Evolutionary conservation across 2,888 invertebrate species (phyloP), one percentile per base, ranked within the genome.

Genomic region (Andrena praecox): DNA sequence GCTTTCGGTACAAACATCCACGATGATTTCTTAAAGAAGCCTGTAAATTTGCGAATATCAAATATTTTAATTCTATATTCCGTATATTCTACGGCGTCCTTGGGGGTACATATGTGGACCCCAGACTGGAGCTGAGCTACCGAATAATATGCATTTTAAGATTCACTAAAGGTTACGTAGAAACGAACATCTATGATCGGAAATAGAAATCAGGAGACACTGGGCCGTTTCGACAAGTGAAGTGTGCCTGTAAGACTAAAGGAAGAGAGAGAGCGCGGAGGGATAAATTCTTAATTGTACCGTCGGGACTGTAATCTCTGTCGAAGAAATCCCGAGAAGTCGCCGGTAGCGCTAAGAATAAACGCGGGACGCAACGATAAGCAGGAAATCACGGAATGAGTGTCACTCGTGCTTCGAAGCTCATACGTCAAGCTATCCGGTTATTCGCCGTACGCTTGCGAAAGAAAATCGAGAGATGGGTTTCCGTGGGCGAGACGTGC

Each of bases 341-440:
- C 64, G 62, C 56, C 59, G 60, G 6, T n/a, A 52, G 35, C 31
- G 66, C 71, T 77, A 77, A 77, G 62, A 80, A 80, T 80, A 78
- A 68, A 80, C 71, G 71, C 59, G 67, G 24, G 71, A 71, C 62
- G 8, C n/a, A 5, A 68, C 72, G 80, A 80, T 80, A 78, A 80
- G 78, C 72, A 78, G 80, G 67, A 78, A 80, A 80, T 80, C 80
- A 80, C 62, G 62, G 67, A 78, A 68, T 68, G 67, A 80, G 72
- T 67, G 80, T 80, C 78, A 68, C 67, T 56, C 54, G 78, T 24
- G 50, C 27, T 33, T 80, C 72, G 63, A 68, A 72, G 27, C 35
- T 78, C 78, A 52, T 80, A 62, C 66, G 35, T 77, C 76, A 69
- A 77, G 31, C 69, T 76, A 76, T 80, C 63, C 72, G 50, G 63